phyloP scores from a whole-genome alignment of 2,888 invertebrate species.

The Himalopsyche anomala region DNA sequence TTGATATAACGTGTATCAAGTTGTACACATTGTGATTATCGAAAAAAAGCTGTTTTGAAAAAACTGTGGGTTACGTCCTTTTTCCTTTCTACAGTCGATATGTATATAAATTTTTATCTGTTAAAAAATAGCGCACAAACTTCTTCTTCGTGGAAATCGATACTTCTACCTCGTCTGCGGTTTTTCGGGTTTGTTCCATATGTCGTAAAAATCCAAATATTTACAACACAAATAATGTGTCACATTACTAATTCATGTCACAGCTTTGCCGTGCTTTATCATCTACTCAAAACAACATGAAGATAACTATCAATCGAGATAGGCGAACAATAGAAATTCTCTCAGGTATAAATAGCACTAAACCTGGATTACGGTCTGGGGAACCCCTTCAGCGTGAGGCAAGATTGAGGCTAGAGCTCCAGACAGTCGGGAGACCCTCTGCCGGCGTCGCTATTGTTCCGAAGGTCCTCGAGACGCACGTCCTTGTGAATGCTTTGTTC shows the following conservation, averaged over 20 bases:
- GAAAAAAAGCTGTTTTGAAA: too few relatives aligned
- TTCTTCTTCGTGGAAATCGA: too few relatives aligned
- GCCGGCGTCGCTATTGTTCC: slow-evolving; percentile 49
- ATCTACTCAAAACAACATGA: background rate
- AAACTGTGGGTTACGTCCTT: too few relatives aligned
- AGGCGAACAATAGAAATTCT: slow-evolving; percentile 12
- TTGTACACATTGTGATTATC: too few relatives aligned
- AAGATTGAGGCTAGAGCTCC: background rate
- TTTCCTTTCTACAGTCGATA: too few relatives aligned
- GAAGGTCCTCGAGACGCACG: slow-evolving; percentile 53
- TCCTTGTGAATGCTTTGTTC: slow-evolving; percentile 50
- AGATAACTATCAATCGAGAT: slow-evolving; percentile 4
- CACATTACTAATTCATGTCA: background rate
- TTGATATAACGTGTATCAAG: too few relatives aligned
- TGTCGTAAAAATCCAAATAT: too few relatives aligned
- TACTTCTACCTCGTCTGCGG: too few relatives aligned
- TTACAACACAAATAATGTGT: background rate
- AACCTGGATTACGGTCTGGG: slow-evolving; percentile 37
- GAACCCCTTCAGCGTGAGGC: slow-evolving; percentile 44
- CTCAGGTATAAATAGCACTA: slow-evolving; percentile 19
- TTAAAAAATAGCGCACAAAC: too few relatives aligned
- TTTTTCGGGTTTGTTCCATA: too few relatives aligned
- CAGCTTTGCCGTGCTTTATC: background rate
- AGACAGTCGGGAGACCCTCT: slow-evolving; percentile 49
- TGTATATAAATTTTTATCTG: too few relatives aligned